Evolutionary conservation across 2,888 invertebrate genomes (phyloP).

Genomic region (Pollenia labialis): DNA sequence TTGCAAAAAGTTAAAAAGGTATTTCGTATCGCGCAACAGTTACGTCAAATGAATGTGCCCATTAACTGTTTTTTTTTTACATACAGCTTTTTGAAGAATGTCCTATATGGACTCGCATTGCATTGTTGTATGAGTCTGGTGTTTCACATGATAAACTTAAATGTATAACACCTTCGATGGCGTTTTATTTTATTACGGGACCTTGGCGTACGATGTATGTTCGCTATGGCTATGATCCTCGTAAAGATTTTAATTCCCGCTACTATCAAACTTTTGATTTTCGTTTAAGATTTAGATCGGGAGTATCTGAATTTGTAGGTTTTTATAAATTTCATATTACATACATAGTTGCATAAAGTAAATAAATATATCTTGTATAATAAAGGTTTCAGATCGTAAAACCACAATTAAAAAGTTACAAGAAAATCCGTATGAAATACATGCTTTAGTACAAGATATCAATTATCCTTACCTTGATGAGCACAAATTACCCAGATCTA

Average conservation of each 20-base stretch:
- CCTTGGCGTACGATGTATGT: conserved; percentile 98
- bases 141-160: conserved; percentile 88
- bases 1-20: conserved; percentile 85
- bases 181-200: conserved; percentile 94
- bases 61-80: background rate
- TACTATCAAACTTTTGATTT: conserved; percentile 96
- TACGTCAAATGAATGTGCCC: too few relatives aligned
- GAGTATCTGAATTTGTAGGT: conserved; percentile 81
- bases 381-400: conserved; percentile 78
- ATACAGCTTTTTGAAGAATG: conserved; percentile 91
- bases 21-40: background rate
- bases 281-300: conserved; percentile 84
- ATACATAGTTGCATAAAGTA: background rate
- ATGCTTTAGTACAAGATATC: conserved; percentile 79
- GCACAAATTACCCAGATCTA: conserved; percentile 90
- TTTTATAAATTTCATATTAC: background rate
- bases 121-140: conserved; percentile 88
- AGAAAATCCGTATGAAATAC: conserved; percentile 80
- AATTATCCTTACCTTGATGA: conserved; percentile 87
- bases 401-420: conserved; percentile 77
- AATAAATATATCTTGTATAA: background rate
- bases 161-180: conserved; percentile 91
- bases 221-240: conserved; percentile 95
- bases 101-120: conserved; percentile 95
- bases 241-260: conserved; percentile 90